phyloP scores from a whole-genome alignment of 2,113 vertebrate genomes.

The Limnothrissa miodon region DNA sequence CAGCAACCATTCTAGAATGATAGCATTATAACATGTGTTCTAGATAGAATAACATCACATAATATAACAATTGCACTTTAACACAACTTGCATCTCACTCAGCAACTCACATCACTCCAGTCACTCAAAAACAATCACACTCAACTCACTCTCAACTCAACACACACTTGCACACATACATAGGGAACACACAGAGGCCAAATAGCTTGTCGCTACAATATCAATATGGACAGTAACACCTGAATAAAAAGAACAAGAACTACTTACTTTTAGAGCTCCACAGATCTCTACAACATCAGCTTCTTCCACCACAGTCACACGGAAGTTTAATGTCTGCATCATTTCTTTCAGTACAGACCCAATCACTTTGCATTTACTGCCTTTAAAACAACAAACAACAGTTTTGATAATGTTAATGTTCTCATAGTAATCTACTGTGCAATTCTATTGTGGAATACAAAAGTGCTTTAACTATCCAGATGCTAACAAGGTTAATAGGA shows the following conservation, averaged over 20 bases:
- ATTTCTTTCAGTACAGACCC: conserved; percentile 86
- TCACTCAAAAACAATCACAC: no score
- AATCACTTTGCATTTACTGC: conserved; percentile 78
- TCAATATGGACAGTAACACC: background rate
- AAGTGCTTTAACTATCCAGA: no score
- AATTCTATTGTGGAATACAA: background rate
- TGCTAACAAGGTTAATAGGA: background rate
- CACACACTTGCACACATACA: no score
- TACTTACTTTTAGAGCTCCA: conserved; percentile 89
- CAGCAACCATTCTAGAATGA: no score
- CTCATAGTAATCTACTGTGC: background rate
- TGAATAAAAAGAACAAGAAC: background rate
- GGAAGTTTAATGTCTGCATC: conserved; percentile 92
- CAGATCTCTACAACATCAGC: conserved; percentile 95
- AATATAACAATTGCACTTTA: no score
- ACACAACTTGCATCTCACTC: no score
- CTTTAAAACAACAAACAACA: conserved; percentile 57
- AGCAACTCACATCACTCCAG: no score
- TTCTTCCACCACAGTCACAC: conserved; percentile 89
- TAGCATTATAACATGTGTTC: no score
- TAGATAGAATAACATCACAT: no score
- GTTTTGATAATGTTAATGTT: no score
- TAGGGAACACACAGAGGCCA: no score
- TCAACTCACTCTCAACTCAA: no score
- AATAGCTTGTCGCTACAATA: background rate